A percentile compares a stretch with the other conserved stretches of the same genome.
These are phyloP conservation scores for Helleia helle DNA, from an alignment of 2,888 invertebrate species.

Conservation along the genomic window DNA sequence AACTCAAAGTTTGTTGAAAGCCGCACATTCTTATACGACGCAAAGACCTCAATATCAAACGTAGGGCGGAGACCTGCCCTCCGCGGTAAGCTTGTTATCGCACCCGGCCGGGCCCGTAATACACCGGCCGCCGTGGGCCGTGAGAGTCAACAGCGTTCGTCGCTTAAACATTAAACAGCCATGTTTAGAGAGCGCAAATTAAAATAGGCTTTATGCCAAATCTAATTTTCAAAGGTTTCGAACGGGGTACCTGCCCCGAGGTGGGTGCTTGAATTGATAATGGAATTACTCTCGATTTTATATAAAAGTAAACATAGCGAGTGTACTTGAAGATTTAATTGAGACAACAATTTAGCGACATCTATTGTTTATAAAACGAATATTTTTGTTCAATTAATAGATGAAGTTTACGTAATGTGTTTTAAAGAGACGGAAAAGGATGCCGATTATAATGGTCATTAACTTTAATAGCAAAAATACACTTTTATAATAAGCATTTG, in stretches of 20 bases:
- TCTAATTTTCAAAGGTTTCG: constrained; percentile 68
- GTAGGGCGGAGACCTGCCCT: constrained; percentile 38
- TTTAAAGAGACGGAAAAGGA: no score
- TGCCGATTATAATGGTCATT: no score
- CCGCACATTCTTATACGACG: no score
- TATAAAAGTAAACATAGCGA: constrained; percentile 26
- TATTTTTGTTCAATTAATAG: no score
- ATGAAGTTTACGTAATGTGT: no score
- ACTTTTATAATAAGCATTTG: no score
- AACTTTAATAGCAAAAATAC: no score
- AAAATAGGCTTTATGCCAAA: constrained; percentile 72
- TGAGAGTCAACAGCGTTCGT: constrained; percentile 46
- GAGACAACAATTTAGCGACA: constrained; percentile 2
- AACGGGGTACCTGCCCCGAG: constrained; percentile 44
- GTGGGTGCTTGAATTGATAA: constrained; percentile 65
- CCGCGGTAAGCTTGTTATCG: constrained; percentile 64
- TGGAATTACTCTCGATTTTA: constrained; percentile 60
- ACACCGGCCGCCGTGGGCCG: constrained; percentile 46
- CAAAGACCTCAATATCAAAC: no score
- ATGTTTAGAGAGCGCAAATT: constrained; percentile 69
- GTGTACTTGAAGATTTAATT: constrained; percentile 28
- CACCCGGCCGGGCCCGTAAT: constrained; percentile 36
- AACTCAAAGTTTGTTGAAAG: no score
- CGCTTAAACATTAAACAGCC: constrained; percentile 67
- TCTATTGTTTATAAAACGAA: constrained; percentile 2